Conservation (phyloP, 2,888 invertebrate species). For the Dusona sp. region DNA sequence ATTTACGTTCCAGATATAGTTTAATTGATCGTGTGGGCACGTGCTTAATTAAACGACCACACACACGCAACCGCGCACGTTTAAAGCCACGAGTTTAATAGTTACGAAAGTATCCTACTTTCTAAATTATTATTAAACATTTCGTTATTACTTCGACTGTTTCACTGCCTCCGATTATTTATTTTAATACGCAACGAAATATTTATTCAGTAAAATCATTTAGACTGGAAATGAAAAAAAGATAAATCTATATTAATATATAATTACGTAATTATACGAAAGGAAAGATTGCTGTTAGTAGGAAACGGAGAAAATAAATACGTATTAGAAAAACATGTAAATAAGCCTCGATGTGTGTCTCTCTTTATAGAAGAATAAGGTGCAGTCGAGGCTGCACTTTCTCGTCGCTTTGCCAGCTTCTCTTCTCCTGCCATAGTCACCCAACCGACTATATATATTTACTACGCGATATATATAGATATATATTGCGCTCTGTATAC, state of each 20-base stretch:
- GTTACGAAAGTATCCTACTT: slow-evolving; percentile 10
- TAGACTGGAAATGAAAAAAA: neutral
- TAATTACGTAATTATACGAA: neutral
- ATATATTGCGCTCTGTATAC: no score
- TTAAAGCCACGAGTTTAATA: neutral
- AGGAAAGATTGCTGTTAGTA: neutral
- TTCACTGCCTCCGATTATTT: neutral
- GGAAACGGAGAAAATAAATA: neutral
- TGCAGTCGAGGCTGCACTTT: slow-evolving; percentile 61
- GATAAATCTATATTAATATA: neutral
- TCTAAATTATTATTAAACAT: slow-evolving; percentile 11
- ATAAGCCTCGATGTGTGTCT: neutral
- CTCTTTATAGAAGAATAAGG: slow-evolving; percentile 8
- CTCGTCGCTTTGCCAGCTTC: slow-evolving; percentile 40
- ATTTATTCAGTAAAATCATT: neutral
- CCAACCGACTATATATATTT: neutral
- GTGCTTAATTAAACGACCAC: slow-evolving; percentile 5
- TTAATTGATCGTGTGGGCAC: slow-evolving; percentile 9
- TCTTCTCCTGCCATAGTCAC: slow-evolving; percentile 13
- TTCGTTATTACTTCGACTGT: neutral
- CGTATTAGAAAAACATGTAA: neutral
- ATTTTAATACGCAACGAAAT: neutral
- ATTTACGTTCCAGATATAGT: neutral
- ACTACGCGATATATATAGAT: no score
- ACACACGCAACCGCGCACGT: neutral